These are phyloP conservation scores for Drosophila sulfurigaster DNA, from an alignment of 1,140 invertebrate species.

Conservation along the genomic window DNA sequence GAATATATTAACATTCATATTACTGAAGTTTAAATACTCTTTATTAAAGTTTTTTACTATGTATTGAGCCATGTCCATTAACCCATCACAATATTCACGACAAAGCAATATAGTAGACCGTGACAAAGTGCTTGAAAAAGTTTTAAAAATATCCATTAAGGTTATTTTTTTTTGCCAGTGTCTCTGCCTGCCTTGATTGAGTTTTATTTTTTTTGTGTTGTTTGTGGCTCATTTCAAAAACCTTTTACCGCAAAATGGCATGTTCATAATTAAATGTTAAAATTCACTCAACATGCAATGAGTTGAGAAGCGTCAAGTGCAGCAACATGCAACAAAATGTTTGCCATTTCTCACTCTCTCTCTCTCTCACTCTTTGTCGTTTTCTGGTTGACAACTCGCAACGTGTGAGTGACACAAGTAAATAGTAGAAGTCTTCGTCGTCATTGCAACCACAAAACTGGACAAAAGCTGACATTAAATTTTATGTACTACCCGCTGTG, in stretches of 20 bases:
- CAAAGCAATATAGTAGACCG: too few species aligned
- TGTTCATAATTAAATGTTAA: constrained; percentile 82
- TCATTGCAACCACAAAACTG: constrained; percentile 18
- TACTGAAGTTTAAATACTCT: constrained; percentile 1
- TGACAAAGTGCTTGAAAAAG: constrained; percentile 1
- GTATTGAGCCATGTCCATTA: neutral
- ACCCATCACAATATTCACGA: neutral
- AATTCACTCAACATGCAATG: constrained; percentile 68
- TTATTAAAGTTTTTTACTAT: neutral
- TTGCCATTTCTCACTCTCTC: constrained; percentile 24
- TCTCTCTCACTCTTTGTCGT: too few species aligned
- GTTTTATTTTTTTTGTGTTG: constrained; percentile 46
- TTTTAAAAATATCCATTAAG: constrained; percentile 6
- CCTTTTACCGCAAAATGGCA: constrained; percentile 74
- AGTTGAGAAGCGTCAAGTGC: constrained; percentile 46
- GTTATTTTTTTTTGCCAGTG: constrained; percentile 5
- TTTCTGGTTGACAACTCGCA: constrained; percentile 16
- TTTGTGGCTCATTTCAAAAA: constrained; percentile 72
- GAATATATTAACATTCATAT: constrained; percentile 5
- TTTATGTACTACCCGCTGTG: constrained; percentile 41
- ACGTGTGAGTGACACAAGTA: constrained; percentile 50
- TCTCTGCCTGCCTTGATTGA: constrained; percentile 34
- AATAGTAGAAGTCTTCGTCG: constrained; percentile 23
- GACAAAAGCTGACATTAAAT: constrained; percentile 54
- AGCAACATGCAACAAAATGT: constrained; percentile 37